Evolutionary conservation across 2,888 invertebrate species (phyloP), one percentile per base, ranked within the genome.

Genomic region (Drosophila differens): DNA sequence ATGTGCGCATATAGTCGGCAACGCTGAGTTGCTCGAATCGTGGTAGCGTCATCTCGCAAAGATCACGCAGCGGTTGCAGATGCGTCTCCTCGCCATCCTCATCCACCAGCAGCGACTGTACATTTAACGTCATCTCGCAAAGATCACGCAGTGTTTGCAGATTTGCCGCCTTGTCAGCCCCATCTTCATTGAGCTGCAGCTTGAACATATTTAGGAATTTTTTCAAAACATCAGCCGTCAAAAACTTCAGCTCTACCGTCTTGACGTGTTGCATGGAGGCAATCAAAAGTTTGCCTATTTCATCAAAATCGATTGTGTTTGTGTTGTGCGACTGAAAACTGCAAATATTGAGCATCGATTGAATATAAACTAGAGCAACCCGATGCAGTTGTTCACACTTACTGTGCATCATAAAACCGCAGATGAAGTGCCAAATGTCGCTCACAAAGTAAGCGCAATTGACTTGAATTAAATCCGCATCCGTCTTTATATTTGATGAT

Each of bases 371-470:
- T 3, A 92, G 53, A 1, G 73, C 81, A 12, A 80, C 79, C 5
- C 71, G 64, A 35, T 89, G 80, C 16, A 90, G 39, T 22, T 80
- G 81, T 10, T 0, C 25, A 6, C 79, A 81, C 85, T 82, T 10
- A 80, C 82, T 73, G 49, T 79, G 65, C 57, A 70, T 16, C 14
- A 78, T 22, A 51, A 81, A 74, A 49, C 88, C 83, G 16, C 90
- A 81, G 9, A 89, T 67, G 67, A 91, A 93, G 53, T 83, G 90
- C 58, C 92, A 82, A 47, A 87, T 84, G 59, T 93, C 92, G 2
- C 81, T 82, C 22, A 90, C 73, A 75, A 92, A 92, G 54, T 85
- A 92, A 10, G 75, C 66, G 41, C 82, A 76, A 70, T 80, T 77
- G 44, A 69, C 41, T 10, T 70, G 58, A 32, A 67, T 28, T 30